phyloP scores from a whole-genome alignment of 2,888 invertebrate species.

The Tenthredo distinguenda region DNA sequence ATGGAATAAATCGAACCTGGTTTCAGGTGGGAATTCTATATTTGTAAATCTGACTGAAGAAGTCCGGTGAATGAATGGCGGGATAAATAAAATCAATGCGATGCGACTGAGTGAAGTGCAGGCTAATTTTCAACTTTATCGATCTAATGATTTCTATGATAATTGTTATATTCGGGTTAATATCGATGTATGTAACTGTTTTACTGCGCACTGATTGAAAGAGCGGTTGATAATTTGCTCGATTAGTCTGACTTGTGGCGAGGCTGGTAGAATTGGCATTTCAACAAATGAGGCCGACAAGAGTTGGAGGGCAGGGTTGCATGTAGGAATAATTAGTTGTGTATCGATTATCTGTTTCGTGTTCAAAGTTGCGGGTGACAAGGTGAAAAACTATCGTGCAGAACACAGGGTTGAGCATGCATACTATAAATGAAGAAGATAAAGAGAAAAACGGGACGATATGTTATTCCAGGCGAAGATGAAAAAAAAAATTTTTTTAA shows the following conservation, averaged over 20 bases:
- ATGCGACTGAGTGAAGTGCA: not conserved
- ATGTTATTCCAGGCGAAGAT: not conserved
- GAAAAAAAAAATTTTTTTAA: not conserved
- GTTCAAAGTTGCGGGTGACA: not conserved
- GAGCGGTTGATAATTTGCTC: constrained; percentile 12
- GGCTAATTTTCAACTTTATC: not conserved
- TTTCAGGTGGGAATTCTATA: not conserved
- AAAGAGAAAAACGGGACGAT: not conserved
- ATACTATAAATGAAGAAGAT: not conserved
- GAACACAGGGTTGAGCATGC: not conserved
- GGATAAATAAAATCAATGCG: not conserved
- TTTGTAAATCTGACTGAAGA: not conserved
- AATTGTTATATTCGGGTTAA: not conserved
- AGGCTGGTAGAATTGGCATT: constrained; percentile 15
- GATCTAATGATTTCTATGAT: not conserved
- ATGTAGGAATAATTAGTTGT: constrained; percentile 42
- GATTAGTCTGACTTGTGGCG: not conserved
- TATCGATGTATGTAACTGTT: not conserved
- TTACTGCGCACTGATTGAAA: constrained; percentile 14
- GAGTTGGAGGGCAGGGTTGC: not conserved
- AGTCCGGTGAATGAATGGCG: not conserved
- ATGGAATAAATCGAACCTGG: not conserved
- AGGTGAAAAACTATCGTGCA: not conserved
- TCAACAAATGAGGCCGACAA: constrained; percentile 27
- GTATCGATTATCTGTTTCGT: constrained; percentile 41